phyloP scores from a whole-genome alignment of 2,888 invertebrate genomes.

The Octonoba sinensis region DNA sequence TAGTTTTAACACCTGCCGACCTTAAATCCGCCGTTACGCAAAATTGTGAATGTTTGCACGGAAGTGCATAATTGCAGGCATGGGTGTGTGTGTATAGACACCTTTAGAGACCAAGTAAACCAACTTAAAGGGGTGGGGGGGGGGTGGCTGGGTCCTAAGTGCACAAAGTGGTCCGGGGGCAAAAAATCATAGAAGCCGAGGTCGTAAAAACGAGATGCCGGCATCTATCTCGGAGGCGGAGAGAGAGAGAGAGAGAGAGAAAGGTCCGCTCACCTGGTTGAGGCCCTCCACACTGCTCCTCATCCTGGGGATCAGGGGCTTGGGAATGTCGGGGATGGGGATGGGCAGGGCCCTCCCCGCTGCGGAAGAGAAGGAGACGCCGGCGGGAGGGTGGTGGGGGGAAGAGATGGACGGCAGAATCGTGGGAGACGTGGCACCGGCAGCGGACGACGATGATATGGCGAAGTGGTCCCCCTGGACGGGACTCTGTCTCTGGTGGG shows the following conservation, averaged over 20 bases:
- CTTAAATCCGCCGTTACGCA: too few species aligned
- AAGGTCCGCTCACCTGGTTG: constrained; percentile 77
- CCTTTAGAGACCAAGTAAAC: too few species aligned
- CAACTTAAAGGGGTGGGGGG: too few species aligned
- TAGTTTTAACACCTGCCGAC: too few species aligned
- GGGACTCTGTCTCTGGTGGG: constrained; percentile 71
- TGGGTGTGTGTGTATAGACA: too few species aligned
- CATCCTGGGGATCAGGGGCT: constrained; percentile 78
- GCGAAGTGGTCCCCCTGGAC: constrained; percentile 76
- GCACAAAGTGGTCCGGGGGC: too few species aligned
- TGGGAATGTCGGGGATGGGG: constrained; percentile 75
- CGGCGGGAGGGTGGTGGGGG: constrained; percentile 23
- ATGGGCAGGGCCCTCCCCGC: constrained; percentile 73
- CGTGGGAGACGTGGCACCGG: constrained; percentile 35
- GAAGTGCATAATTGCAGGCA: too few species aligned
- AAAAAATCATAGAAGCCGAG: too few species aligned
- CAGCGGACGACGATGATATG: constrained; percentile 63
- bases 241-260: neutral
- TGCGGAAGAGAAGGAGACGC: constrained; percentile 49
- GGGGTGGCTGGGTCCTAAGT: too few species aligned
- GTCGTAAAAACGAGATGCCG: too few species aligned
- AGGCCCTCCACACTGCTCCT: constrained; percentile 88
- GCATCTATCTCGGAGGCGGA: too few species aligned
- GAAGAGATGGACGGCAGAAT: constrained; percentile 51
- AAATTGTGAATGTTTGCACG: too few species aligned